These are phyloP conservation scores for Hipposideros armiger DNA, from an alignment of 2,113 vertebrate species.

Conservation along the genomic window DNA sequence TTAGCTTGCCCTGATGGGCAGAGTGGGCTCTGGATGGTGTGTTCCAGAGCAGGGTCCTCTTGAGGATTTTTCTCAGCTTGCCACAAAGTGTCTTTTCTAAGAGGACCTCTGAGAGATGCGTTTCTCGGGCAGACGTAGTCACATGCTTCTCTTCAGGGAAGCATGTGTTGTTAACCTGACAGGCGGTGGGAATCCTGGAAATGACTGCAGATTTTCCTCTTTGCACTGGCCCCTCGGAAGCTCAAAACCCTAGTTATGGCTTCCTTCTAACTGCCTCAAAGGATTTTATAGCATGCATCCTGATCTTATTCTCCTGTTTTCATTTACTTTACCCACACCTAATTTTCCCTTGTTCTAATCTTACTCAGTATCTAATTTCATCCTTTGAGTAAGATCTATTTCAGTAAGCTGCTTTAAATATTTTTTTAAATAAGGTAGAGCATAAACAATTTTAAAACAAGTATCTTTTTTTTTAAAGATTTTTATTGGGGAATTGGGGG, in stretches of 20 bases:
- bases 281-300: background rate
- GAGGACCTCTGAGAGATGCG: background rate
- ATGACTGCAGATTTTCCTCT: background rate
- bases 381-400: conserved; percentile 4
- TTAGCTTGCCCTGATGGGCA: background rate
- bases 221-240: background rate
- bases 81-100: background rate
- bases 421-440: background rate
- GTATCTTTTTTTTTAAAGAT: no score
- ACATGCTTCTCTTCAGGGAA: background rate
- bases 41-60: background rate
- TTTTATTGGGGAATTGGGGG: no score
- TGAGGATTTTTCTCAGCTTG: background rate
- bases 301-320: background rate
- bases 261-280: background rate
- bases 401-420: conserved; percentile 14
- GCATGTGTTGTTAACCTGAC: background rate
- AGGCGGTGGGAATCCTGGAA: background rate
- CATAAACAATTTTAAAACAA: no score
- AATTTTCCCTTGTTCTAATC: background rate
- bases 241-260: background rate
- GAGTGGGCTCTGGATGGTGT: background rate
- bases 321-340: background rate
- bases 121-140: background rate
- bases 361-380: conserved; percentile 37